Evolutionary conservation across 2,113 vertebrate species (phyloP).

Genomic region (Myxocyprinus asiaticus): DNA sequence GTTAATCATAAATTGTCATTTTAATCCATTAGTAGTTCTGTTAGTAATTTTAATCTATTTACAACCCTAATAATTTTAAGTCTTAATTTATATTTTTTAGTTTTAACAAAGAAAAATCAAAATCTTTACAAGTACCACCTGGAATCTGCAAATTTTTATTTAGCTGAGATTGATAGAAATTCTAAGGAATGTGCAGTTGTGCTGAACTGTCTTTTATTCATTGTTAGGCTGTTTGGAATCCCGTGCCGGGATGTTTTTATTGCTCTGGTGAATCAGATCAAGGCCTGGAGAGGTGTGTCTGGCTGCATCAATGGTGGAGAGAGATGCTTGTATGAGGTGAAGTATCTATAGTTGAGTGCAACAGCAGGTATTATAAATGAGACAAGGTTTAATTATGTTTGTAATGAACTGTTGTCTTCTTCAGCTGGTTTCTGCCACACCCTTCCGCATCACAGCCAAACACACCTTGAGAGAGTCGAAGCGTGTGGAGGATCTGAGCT

Average conservation of each 20-base stretch:
- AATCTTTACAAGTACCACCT: too few species aligned
- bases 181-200: too few species aligned
- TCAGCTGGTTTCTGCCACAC: conserved; percentile 32
- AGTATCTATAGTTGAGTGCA: not conserved
- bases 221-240: conserved; percentile 64
- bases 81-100: too few species aligned
- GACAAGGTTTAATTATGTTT: not conserved
- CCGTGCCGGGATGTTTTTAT: conserved; percentile 53
- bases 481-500: conserved; percentile 29
- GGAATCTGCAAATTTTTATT: too few species aligned
- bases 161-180: too few species aligned
- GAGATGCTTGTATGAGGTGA: conserved; percentile 67
- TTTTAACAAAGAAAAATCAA: too few species aligned
- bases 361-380: not conserved
- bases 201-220: too few species aligned
- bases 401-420: not conserved
- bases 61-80: too few species aligned
- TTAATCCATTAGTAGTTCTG: too few species aligned
- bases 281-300: conserved; percentile 61
- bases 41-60: too few species aligned
- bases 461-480: conserved; percentile 27
- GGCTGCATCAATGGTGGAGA: conserved; percentile 60
- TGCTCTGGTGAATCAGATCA: conserved; percentile 67
- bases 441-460: conserved; percentile 26
- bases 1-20: too few species aligned